These are phyloP conservation scores for Piaya cayana DNA, from an alignment of 2,113 vertebrate genomes.

Conservation along the genomic window DNA sequence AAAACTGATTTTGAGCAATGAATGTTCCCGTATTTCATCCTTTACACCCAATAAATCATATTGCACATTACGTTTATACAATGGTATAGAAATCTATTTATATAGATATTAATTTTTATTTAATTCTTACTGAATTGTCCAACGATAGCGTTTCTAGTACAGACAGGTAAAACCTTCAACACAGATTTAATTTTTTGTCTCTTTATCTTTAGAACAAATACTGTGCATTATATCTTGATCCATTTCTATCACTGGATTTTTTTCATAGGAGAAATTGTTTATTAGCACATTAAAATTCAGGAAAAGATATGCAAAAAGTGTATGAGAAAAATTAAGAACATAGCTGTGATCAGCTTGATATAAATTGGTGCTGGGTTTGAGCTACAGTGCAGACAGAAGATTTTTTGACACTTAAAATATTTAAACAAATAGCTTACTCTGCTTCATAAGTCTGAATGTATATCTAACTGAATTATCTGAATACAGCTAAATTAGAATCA, in stretches of 20 bases:
- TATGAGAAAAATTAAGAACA: background rate
- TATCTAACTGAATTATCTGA: too few species aligned
- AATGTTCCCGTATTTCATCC: background rate
- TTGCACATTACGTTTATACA: background rate
- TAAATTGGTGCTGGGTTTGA: background rate
- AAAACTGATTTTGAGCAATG: background rate
- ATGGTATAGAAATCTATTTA: background rate
- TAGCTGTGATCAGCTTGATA: background rate
- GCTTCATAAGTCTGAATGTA: background rate
- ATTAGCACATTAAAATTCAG: background rate
- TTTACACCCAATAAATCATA: background rate
- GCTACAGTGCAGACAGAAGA: background rate
- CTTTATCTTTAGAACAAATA: background rate
- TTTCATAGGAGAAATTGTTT: background rate
- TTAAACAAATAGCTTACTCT: background rate
- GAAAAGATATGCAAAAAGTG: background rate
- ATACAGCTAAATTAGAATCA: too few species aligned
- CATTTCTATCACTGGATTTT: background rate
- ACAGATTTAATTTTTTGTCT: background rate
- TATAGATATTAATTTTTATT: background rate
- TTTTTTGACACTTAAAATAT: background rate
- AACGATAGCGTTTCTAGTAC: background rate
- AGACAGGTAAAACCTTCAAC: background rate
- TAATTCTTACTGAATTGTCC: background rate
- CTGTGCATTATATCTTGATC: accelerated